These are phyloP conservation scores for Agriopis leucophaearia DNA, from an alignment of 2,888 invertebrate species.

Conservation along the genomic window DNA sequence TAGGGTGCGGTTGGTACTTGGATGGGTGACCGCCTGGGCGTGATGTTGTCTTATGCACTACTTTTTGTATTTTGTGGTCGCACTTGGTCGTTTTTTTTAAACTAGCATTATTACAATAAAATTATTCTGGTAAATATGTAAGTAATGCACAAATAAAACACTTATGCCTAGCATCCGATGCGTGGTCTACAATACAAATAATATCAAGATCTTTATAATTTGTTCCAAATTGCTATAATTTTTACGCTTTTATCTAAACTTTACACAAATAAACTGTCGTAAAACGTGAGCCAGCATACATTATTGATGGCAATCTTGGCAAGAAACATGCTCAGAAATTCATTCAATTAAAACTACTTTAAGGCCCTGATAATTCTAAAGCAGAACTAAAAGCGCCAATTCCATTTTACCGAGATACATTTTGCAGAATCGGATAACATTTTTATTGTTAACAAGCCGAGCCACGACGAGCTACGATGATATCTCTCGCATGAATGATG, in stretches of 20 bases:
- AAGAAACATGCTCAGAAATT: conserved; percentile 35
- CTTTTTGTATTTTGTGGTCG: no score
- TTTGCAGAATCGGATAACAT: conserved; percentile 82
- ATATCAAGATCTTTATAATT: neutral
- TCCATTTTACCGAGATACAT: conserved; percentile 76
- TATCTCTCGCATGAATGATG: conserved; percentile 86
- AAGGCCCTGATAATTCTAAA: conserved; percentile 44
- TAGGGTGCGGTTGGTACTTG: no score
- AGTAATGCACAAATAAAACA: no score
- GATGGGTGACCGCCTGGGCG: no score
- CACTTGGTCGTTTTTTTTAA: no score
- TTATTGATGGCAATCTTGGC: conserved; percentile 33
- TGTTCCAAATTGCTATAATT: neutral
- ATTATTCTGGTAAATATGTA: no score
- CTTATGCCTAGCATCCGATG: no score
- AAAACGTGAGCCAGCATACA: conserved; percentile 20
- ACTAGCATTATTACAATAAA: no score
- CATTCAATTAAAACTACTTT: conserved; percentile 46
- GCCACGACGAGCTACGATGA: conserved; percentile 82
- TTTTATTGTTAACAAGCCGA: conserved; percentile 86
- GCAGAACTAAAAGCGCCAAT: conserved; percentile 59
- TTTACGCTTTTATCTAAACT: conserved; percentile 8
- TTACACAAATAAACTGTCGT: conserved; percentile 10
- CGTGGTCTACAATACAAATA: neutral
- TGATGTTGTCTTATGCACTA: no score